Evolutionary conservation across 2,797 vertebrate genomes (phyloP).

Genomic region (Arctocebus calabarensis): DNA sequence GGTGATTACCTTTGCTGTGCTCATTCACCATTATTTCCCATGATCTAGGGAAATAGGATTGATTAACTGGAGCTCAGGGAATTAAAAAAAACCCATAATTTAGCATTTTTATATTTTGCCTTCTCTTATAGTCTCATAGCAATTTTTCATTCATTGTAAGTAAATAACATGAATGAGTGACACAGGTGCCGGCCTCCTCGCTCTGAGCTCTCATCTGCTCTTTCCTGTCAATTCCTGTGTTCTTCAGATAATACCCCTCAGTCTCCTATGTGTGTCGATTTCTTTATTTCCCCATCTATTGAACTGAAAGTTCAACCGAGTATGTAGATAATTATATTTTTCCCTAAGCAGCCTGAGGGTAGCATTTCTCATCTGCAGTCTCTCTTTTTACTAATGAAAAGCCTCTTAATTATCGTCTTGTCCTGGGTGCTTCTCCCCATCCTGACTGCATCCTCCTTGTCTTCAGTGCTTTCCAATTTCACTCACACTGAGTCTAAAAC

Average conservation of each 20-base stretch:
- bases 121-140: neutral
- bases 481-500: neutral
- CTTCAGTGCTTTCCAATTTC: neutral
- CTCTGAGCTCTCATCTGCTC: neutral
- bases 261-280: neutral
- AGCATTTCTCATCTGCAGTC: neutral
- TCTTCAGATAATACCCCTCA: neutral
- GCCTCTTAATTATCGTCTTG: neutral
- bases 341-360: neutral
- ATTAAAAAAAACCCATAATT: neutral
- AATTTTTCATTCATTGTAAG: neutral
- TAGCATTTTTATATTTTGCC: neutral
- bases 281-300: neutral
- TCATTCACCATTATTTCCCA: neutral
- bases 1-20: neutral
- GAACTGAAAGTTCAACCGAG: neutral
- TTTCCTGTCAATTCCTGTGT: neutral
- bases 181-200: neutral
- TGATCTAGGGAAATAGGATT: neutral
- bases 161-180: neutral
- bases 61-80: neutral
- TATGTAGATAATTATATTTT: neutral
- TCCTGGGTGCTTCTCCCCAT: neutral
- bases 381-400: neutral
- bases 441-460: neutral